Evolutionary conservation across 1,140 invertebrate species (phyloP).

Genomic region (Grapholita molesta): DNA sequence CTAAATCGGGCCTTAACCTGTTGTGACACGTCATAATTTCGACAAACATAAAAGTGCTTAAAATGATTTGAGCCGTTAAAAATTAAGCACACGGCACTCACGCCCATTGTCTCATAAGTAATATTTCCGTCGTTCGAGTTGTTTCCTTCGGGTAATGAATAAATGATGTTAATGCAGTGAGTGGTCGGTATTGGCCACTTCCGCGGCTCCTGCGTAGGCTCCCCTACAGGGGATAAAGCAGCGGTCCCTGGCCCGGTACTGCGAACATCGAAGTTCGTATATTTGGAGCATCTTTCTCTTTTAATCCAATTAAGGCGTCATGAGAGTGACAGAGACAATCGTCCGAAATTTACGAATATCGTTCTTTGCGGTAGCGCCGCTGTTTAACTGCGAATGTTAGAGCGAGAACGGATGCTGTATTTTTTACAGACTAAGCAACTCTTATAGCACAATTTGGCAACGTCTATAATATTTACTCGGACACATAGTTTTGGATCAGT

Average conservation of each 20-base stretch:
- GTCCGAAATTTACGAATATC: too few relatives aligned
- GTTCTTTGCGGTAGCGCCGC: too few relatives aligned
- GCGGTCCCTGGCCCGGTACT: background rate
- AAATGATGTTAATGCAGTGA: slow-evolving; percentile 48
- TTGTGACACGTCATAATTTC: background rate
- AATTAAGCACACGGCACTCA: background rate
- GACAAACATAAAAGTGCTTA: background rate
- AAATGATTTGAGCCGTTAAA: background rate
- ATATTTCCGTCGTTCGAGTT: slow-evolving; percentile 43
- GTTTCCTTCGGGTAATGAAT: slow-evolving; percentile 48
- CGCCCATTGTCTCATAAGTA: slow-evolving; percentile 43
- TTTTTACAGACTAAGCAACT: background rate
- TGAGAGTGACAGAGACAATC: too few relatives aligned
- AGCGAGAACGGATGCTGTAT: background rate
- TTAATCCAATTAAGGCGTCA: too few relatives aligned
- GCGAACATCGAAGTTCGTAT: too few relatives aligned
- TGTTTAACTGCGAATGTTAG: background rate
- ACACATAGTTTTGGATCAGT: too few relatives aligned
- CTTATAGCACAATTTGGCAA: too few relatives aligned
- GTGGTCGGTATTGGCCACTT: slow-evolving; percentile 10
- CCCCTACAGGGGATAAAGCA: background rate
- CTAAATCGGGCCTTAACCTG: background rate
- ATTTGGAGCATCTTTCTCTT: too few relatives aligned
- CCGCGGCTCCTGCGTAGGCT: background rate
- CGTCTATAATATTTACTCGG: too few relatives aligned